phyloP scores from a whole-genome alignment of 2,113 vertebrate genomes.

The Centropus bengalensis region DNA sequence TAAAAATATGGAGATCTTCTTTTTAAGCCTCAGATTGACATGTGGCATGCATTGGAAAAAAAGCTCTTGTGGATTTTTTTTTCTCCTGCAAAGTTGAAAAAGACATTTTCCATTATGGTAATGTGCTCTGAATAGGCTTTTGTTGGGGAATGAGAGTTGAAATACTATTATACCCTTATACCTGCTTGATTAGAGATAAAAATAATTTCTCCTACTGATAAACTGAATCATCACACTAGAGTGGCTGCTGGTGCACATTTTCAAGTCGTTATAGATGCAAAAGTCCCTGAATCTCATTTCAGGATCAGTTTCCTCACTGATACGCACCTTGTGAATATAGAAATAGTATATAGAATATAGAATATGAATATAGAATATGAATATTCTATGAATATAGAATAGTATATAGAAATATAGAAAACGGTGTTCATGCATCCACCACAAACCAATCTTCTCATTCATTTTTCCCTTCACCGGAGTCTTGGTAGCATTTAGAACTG shows the following conservation, averaged over 20 bases:
- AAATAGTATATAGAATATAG: too few relatives aligned
- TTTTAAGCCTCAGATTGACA: conserved; percentile 7
- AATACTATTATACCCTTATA: conserved; percentile 33
- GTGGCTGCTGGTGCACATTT: not conserved
- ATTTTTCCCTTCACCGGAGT: not conserved
- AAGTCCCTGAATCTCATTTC: not conserved
- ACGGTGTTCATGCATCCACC: not conserved
- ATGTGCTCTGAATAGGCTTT: conserved; percentile 2
- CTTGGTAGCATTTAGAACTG: not conserved
- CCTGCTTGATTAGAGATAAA: conserved; percentile 59
- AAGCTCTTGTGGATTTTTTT: not conserved
- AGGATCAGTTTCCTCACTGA: not conserved
- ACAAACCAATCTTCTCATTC: not conserved
- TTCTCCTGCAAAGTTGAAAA: not conserved
- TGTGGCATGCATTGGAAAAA: not conserved
- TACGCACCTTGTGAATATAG: not conserved
- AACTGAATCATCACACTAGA: conserved; percentile 34
- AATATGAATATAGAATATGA: too few relatives aligned
- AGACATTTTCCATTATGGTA: conserved; percentile 38
- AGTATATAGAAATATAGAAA: not conserved
- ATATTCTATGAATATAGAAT: too few relatives aligned
- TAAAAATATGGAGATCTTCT: conserved; percentile 1
- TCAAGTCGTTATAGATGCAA: not conserved
- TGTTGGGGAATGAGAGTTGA: not conserved
- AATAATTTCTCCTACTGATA: conserved; percentile 49